Percentiles rank a stretch among this genome's conserved stretches.
Evolutionary conservation across 2,888 invertebrate genomes (phyloP).

Genomic region (Achlya flavicornis): DNA sequence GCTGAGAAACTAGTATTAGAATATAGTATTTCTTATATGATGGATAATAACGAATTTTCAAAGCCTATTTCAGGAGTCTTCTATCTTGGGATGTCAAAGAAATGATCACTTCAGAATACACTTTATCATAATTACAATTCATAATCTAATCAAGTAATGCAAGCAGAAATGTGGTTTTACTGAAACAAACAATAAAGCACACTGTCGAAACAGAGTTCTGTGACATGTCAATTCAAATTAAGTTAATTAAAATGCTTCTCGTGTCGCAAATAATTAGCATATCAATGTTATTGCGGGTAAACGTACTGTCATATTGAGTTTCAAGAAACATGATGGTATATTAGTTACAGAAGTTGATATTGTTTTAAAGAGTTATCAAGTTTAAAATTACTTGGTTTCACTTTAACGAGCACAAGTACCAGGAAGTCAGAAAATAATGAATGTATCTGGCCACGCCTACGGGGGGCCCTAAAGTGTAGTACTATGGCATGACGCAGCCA

Average conservation of each 20-base stretch:
- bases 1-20: too few species aligned
- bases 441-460: constrained; percentile 65
- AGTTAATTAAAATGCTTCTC: constrained; percentile 46
- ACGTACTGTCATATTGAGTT: constrained; percentile 42
- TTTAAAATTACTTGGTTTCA: constrained; percentile 16
- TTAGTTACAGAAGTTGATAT: constrained; percentile 8
- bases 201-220: constrained; percentile 15
- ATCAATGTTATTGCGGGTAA: constrained; percentile 47
- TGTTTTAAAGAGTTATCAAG: background rate
- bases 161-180: background rate
- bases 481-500: constrained; percentile 58
- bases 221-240: constrained; percentile 41
- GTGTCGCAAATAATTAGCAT: constrained; percentile 47
- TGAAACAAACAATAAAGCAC: constrained; percentile 15
- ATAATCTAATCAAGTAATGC: background rate
- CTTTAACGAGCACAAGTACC: constrained; percentile 38
- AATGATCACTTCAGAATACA: background rate
- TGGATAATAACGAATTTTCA: too few species aligned
- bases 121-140: background rate
- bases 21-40: too few species aligned
- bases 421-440: constrained; percentile 63
- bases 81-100: background rate
- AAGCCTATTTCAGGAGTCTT: background rate
- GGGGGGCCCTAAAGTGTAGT: constrained; percentile 47
- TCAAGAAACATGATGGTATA: constrained; percentile 16